phyloP scores from a whole-genome alignment of 2,888 invertebrate genomes.

The Plebejus argus region DNA sequence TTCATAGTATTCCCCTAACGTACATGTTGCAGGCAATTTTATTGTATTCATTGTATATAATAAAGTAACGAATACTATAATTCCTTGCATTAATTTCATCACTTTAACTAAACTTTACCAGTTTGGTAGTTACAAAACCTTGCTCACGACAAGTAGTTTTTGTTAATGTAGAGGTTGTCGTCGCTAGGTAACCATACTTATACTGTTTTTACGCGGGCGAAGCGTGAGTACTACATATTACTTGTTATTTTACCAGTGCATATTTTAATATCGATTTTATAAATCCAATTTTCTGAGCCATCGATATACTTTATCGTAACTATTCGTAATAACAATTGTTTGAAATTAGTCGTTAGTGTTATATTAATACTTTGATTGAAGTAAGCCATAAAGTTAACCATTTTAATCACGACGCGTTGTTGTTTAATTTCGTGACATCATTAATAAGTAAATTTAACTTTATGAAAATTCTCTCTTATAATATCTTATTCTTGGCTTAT shows the following conservation, averaged over 20 bases:
- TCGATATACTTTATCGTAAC: too few relatives aligned
- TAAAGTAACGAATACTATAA: not conserved
- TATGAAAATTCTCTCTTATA: too few relatives aligned
- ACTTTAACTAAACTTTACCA: not conserved
- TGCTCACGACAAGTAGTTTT: not conserved
- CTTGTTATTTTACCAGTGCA: not conserved
- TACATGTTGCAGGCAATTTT: constrained; percentile 54
- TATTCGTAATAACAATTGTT: too few relatives aligned
- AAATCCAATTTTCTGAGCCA: not conserved
- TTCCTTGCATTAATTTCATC: not conserved
- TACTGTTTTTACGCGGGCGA: not conserved
- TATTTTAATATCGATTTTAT: not conserved
- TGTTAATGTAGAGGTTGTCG: constrained; percentile 15
- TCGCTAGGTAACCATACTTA: constrained; percentile 1
- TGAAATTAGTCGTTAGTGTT: too few relatives aligned
- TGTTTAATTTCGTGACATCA: too few relatives aligned
- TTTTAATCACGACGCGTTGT: too few relatives aligned
- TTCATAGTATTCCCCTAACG: constrained; percentile 59
- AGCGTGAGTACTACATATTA: not conserved
- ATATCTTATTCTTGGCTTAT: too few relatives aligned
- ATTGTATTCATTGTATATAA: constrained; percentile 43
- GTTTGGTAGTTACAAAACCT: not conserved
- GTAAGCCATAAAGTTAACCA: too few relatives aligned
- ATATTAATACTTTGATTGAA: too few relatives aligned
- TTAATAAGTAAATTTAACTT: too few relatives aligned